Percentiles rank a stretch among this genome's conserved stretches.
Conservation (phyloP, 1,140 invertebrate species). For the Trypoxylus dichotomus region DNA sequence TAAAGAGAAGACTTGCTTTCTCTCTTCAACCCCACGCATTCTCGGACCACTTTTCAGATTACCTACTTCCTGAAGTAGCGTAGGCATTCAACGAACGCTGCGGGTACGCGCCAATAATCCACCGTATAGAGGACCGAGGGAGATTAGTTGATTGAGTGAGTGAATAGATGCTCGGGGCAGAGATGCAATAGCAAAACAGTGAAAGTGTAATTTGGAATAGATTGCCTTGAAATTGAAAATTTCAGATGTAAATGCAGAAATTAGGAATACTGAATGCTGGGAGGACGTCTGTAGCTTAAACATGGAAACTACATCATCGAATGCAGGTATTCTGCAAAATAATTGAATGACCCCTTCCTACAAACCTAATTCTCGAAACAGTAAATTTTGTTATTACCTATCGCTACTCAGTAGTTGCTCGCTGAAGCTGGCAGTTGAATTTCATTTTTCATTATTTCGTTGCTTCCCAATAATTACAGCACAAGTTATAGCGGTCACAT, state of each 20-base stretch:
- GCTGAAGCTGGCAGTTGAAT: no score
- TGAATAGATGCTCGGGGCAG: background rate
- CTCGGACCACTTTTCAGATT: constrained; percentile 51
- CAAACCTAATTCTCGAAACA: no score
- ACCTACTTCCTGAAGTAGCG: constrained; percentile 42
- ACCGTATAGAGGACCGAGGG: constrained; percentile 37
- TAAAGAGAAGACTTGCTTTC: constrained; percentile 37
- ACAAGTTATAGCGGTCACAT: no score
- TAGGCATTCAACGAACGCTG: constrained; percentile 14
- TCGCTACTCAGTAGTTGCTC: no score
- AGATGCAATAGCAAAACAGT: background rate
- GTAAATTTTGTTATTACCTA: no score
- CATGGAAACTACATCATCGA: no score
- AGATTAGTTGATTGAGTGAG: background rate
- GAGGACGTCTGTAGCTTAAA: no score
- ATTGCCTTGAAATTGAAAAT: background rate
- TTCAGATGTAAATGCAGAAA: background rate
- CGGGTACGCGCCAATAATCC: constrained; percentile 39
- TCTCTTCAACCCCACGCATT: constrained; percentile 33
- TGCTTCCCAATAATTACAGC: no score
- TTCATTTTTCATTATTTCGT: no score
- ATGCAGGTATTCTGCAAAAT: no score
- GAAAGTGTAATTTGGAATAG: background rate
- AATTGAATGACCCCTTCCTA: no score
- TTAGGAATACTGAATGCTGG: background rate